phyloP scores from a whole-genome alignment of 2,113 vertebrate genomes.

The Cairina moschata region DNA sequence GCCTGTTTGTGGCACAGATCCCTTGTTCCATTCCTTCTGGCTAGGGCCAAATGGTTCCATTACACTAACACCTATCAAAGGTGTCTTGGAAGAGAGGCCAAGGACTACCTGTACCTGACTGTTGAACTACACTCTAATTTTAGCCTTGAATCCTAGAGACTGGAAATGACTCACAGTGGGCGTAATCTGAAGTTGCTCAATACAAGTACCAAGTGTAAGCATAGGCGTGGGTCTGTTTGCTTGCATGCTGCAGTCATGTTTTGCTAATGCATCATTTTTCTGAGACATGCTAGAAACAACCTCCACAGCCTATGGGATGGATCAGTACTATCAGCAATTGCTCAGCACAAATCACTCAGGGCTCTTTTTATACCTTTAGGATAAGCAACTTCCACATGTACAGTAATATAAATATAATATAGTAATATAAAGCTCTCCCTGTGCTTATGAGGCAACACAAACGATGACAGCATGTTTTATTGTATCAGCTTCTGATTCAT shows the following conservation, averaged over 20 bases:
- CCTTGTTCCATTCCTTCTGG: background rate
- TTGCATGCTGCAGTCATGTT: background rate
- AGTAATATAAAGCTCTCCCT: background rate
- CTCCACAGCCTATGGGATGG: background rate
- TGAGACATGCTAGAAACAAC: background rate
- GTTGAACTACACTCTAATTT: background rate
- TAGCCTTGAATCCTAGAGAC: background rate
- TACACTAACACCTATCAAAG: background rate
- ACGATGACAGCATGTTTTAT: background rate
- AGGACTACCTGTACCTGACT: background rate
- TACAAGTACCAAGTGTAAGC: accelerated
- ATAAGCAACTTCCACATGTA: background rate
- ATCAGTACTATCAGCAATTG: background rate
- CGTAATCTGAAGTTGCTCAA: background rate
- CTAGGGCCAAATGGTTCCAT: background rate
- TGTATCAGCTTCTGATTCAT: background rate
- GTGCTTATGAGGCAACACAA: background rate
- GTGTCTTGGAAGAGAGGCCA: background rate
- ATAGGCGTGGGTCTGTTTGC: background rate
- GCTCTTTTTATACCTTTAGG: background rate
- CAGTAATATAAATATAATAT: background rate
- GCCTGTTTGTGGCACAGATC: background rate
- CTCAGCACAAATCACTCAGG: background rate
- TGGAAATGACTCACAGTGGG: background rate
- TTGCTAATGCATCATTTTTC: background rate